Base-by-base conservation (phyloP, 1,140 invertebrate species). In the Lasioglossum baleicum region DNA sequence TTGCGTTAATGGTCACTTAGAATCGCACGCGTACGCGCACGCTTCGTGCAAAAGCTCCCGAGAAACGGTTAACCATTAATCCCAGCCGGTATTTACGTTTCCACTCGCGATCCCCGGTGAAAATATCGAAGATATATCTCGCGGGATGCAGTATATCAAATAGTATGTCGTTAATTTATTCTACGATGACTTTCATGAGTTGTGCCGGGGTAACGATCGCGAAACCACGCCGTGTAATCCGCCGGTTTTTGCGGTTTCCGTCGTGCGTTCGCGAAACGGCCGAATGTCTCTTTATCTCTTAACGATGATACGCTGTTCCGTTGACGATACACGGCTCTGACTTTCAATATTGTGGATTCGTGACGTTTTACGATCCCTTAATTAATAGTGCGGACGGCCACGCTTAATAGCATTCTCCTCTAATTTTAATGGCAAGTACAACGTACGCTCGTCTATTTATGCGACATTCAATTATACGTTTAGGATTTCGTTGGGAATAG, bases 61-160 rank as follows among this genome's bases (percentile, higher is more conserved):
- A 71, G 35, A 15, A 70, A 44, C 58, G 70, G 67, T 77, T 77
- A 77, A 63, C 56, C 22, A 48, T 71, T 70, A 68, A 70, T 71
- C 42, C 58, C 15, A 31, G 22, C 22, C 7, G 10, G 66, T 70
- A 77, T 77, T 77, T 70, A 70, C 75, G 75, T 63, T 77, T 77
- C 44, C 31, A 77, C 15, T 15, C 7, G 53, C 42, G 67, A 61
- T 77, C 70, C 7, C 31, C 35, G 75, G 61, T 15, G 75, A 77
- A 75, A 75, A 67, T 75, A 75, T 71, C 75, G 58, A 11, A 10
- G 58, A 63, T 51, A 56, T 71, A 15, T 61, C 60, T 70, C 35
- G 26, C 64, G 17, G 15, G 13, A 56, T 7, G 17, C 48, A 17
- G 65, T 61, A 61, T 61, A 63, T 77, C 75, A 67, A 70, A 77